phyloP scores from a whole-genome alignment of 1,140 invertebrate genomes.

The Samia ricini region DNA sequence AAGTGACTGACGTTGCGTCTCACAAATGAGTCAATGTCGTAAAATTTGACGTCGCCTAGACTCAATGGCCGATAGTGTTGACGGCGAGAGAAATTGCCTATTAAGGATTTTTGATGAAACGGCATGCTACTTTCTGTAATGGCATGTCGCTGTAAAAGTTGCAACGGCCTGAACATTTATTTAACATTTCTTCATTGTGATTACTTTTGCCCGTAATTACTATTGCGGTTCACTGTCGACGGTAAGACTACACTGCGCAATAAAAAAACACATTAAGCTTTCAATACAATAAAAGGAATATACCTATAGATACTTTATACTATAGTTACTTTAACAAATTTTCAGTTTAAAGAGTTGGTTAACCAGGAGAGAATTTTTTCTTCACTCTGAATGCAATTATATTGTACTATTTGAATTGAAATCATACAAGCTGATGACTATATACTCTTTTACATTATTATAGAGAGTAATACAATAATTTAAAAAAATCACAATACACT shows the following conservation, averaged over 20 bases:
- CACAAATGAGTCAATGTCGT: conserved; percentile 61
- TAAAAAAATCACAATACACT: no score
- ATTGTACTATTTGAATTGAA: no score
- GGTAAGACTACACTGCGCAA: no score
- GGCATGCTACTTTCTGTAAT: conserved; percentile 16
- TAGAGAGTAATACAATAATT: no score
- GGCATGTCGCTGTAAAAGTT: conserved; percentile 31
- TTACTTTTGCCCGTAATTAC: no score
- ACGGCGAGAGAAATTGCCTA: conserved; percentile 59
- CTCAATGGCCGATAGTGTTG: conserved; percentile 48
- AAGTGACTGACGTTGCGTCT: conserved; percentile 50
- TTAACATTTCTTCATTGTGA: not conserved
- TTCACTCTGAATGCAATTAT: no score
- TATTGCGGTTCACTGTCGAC: no score
- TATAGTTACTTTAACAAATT: not conserved
- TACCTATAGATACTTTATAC: not conserved
- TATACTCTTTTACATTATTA: no score
- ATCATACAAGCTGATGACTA: no score
- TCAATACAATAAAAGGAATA: no score
- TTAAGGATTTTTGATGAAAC: conserved; percentile 61
- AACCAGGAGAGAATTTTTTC: not conserved
- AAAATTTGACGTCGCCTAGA: conserved; percentile 61
- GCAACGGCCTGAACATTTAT: not conserved
- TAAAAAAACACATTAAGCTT: no score
- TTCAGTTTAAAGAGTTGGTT: no score